Base-by-base conservation (phyloP, 2,888 invertebrate genomes). In the Dicyrtoma fusca region DNA sequence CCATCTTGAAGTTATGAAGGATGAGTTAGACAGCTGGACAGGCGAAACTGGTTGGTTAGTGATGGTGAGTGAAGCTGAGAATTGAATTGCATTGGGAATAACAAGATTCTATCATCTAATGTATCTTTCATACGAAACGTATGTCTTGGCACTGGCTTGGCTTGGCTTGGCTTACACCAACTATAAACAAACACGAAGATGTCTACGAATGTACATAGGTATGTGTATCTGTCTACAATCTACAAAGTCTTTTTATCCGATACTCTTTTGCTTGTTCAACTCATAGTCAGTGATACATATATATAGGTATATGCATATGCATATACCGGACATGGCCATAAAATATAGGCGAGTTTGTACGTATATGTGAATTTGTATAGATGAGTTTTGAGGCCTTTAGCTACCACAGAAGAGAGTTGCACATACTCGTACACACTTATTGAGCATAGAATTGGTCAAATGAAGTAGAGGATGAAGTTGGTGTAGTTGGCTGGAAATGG, bases 101-200 rank as follows among this genome's bases (percentile, higher is more conserved):
- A 47, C 17, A 66, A 65, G 65, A 65, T 65, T 65, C 65, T 65
- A 65, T 65, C 65, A 65, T 65, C 65, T 65, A 65, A 65, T 65
- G 65, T 65, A 65, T 65, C 65, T 65, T 65, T 65, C 51, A 65
- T 65, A 51, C 49, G n/a, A 25, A 26, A 17, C 53, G 51, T 13
- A 49, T 23, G 45, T 45, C 3, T 26, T 34, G n/a, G n/a, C n/a
- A n/a, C n/a, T n/a, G n/a, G n/a, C n/a, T n/a, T n/a, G n/a, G n/a
- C n/a, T n/a, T n/a, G 34, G 34, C 3, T 34, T 34, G 34, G 34
- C 34, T 34, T 34, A 34, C 34, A 34, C 8, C 34, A 34, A 34
- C 34, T 34, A 34, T 34, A 34, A 34, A 34, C 34, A 34, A 34
- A 34, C 8, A 34, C 34, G 8, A 34, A 34, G 3, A n/a, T n/a